Evolutionary conservation across 2,113 vertebrate species (phyloP), one percentile per base, ranked within the genome.

Genomic region (Xiphophorus hellerii): DNA sequence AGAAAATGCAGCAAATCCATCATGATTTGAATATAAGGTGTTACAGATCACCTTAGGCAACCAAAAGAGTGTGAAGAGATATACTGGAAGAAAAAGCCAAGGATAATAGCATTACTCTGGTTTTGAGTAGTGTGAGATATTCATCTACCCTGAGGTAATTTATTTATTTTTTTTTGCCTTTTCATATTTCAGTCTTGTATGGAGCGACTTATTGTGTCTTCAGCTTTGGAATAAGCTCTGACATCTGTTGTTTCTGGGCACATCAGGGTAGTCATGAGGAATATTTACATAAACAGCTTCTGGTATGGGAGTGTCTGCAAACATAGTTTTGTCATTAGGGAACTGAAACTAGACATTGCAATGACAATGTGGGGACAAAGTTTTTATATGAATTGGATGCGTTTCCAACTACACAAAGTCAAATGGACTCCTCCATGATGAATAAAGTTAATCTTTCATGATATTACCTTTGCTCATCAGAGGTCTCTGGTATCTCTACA

Each of bases 181-280:
- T 17, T 48, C 14, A 61, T 28, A 15, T 70, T 63, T 70, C 3
- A 17, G 42, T 61, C 0, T 37, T 65, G 48, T 17, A 28, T 27
- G 4, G 17, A 37, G 68, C 42, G 1, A 63, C 66, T 73, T 30
- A 11, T 28, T 70, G 69, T 8, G 70, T 42, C 58, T 29, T 42
- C 29, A 35, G 2, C 51, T 22, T 1, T 28, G 0, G n/a, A 37
- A 66, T n/a, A 8, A 64, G 51, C 78, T 81, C 48, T 60, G 74
- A 73, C 29, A 22, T 70, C 48, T 22, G 48, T 62, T 69, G 76
- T 82, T 72, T 66, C 35, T 74, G 72, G 39, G 39, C 42, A 51
- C 33, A 48, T 22, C 22, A 71, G 25, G 74, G 78, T 72, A 60
- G 61, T 81, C 78, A 74, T 63, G 78, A 78, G 73, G 65, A 51